A percentile compares a stretch with the other conserved stretches of the same genome.
Conservation (phyloP, 2,888 invertebrate species). For the Microplitis deprimator region DNA sequence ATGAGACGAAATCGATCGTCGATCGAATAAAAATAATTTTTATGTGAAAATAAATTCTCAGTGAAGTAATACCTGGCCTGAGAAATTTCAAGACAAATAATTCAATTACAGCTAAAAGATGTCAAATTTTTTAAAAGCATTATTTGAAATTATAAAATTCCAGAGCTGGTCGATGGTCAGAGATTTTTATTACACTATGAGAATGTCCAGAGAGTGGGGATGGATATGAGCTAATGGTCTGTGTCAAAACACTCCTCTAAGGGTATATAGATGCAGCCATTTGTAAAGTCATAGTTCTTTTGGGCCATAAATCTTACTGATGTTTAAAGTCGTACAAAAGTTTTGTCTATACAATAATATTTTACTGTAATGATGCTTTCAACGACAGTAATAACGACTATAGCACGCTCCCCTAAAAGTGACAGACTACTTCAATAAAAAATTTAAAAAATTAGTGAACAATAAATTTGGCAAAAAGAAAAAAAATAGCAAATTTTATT, state of each 20-base stretch:
- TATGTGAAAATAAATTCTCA: neutral
- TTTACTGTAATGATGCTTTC: neutral
- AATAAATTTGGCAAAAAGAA: neutral
- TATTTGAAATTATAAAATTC: neutral
- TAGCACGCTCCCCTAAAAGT: neutral
- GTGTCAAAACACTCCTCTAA: neutral
- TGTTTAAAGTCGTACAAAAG: slow-evolving; percentile 1
- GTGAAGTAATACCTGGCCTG: neutral
- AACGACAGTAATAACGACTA: neutral
- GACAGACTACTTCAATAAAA: neutral
- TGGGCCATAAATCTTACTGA: neutral
- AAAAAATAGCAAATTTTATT: neutral
- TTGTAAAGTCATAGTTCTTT: neutral
- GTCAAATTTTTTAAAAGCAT: neutral
- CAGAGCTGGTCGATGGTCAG: neutral
- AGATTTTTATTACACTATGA: neutral
- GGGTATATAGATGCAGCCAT: neutral
- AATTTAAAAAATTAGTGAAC: neutral
- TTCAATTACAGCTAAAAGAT: neutral
- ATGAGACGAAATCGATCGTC: no score
- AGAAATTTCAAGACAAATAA: neutral
- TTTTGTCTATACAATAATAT: neutral
- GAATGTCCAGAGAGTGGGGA: neutral
- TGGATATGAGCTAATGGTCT: neutral
- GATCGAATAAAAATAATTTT: no score